A percentile compares a stretch with the other conserved stretches of the same genome.
phyloP scores from a whole-genome alignment of 2,888 invertebrate species.

The Dicyrtoma fusca region DNA sequence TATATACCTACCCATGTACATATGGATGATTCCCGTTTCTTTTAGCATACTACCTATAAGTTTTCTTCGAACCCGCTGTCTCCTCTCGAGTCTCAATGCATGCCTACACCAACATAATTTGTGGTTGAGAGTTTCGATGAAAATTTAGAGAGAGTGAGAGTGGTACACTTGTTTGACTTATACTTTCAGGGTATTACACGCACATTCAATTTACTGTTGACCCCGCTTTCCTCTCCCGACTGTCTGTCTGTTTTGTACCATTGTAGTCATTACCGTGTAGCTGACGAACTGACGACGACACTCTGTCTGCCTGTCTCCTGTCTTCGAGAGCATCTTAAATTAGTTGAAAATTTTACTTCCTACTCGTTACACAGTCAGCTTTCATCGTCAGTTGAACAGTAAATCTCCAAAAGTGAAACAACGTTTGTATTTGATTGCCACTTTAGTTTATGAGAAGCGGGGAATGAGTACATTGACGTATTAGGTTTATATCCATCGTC shows the following conservation, averaged over 20 bases:
- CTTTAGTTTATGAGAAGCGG: too few relatives aligned
- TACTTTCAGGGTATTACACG: conserved; percentile 3
- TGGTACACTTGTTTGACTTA: background rate
- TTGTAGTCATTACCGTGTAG: background rate
- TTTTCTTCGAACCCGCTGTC: background rate
- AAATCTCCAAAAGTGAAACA: too few relatives aligned
- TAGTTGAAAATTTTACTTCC: too few relatives aligned
- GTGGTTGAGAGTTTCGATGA: too few relatives aligned
- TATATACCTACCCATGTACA: background rate
- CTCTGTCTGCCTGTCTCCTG: conserved; percentile 9
- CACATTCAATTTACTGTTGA: conserved; percentile 28
- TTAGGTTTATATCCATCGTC: too few relatives aligned
- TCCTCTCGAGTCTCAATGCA: background rate
- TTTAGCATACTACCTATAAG: background rate
- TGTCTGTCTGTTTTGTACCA: too few relatives aligned
- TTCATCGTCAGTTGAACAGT: too few relatives aligned
- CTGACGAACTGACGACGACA: conserved; percentile 21
- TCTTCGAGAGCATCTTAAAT: too few relatives aligned
- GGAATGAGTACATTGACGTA: too few relatives aligned
- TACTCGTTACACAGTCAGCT: too few relatives aligned
- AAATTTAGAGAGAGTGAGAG: background rate
- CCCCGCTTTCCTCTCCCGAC: conserved; percentile 3
- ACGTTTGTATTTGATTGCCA: too few relatives aligned
- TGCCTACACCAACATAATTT: too few relatives aligned
- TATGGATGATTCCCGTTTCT: background rate